Evolutionary conservation across 2,113 vertebrate genomes (phyloP).

Genomic region (Alligator sinensis): DNA sequence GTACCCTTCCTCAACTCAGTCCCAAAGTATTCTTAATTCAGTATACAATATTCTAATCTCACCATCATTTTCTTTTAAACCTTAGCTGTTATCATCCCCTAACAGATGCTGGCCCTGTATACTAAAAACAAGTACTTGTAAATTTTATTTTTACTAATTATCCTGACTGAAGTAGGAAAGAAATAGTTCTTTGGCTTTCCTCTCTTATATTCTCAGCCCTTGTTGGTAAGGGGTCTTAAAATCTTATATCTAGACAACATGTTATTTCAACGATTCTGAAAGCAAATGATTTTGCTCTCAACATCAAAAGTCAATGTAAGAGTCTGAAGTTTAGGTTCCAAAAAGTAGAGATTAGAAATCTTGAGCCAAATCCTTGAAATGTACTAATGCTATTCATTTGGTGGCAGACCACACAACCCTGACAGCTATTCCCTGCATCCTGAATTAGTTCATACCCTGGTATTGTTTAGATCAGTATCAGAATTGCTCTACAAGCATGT

Average conservation of each 20-base stretch:
- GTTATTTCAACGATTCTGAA: too few relatives aligned
- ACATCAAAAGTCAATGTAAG: background rate
- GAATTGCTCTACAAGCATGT: background rate
- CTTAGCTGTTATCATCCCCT: background rate
- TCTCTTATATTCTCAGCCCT: too few relatives aligned
- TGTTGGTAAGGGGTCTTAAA: too few relatives aligned
- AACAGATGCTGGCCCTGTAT: background rate
- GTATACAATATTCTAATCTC: background rate
- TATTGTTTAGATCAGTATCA: background rate
- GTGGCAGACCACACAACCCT: background rate
- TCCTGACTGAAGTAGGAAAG: background rate
- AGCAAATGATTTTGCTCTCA: background rate
- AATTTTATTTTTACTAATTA: background rate
- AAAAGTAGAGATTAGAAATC: background rate
- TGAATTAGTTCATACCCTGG: background rate
- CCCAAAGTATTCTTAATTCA: background rate
- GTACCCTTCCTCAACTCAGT: background rate
- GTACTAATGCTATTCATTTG: background rate
- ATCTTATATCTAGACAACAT: too few relatives aligned
- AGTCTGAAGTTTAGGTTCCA: background rate
- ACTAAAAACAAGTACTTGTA: background rate
- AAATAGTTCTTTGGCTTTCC: background rate
- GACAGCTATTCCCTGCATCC: background rate
- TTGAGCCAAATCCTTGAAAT: fast-evolving
- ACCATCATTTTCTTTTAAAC: background rate